Percentiles rank a stretch among this genome's conserved stretches.
These are phyloP conservation scores for Olivierus martensii DNA, from an alignment of 1,140 invertebrate species.

Conservation along the genomic window DNA sequence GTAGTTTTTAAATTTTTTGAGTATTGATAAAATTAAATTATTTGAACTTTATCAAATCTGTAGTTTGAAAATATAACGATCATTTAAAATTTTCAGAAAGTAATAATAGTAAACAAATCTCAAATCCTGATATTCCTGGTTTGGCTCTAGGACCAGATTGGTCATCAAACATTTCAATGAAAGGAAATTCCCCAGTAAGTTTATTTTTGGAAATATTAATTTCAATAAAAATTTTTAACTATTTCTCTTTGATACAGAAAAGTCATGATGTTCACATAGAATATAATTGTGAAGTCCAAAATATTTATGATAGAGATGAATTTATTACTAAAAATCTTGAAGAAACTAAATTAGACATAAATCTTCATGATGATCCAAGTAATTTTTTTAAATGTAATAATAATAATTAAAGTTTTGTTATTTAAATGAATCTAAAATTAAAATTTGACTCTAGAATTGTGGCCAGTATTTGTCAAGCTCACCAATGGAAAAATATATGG, in stretches of 20 bases:
- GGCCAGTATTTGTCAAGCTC: slow-evolving; percentile 57
- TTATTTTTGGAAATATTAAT: slow-evolving; percentile 23
- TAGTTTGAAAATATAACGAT: no score
- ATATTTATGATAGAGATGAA: slow-evolving; percentile 19
- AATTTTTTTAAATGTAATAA: slow-evolving; percentile 6
- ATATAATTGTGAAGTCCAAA: slow-evolving; percentile 54
- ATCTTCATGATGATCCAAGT: no score
- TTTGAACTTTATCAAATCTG: no score
- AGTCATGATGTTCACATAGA: slow-evolving; percentile 33
- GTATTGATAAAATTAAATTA: no score
- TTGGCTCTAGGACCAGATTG: slow-evolving; percentile 92
- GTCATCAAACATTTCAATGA: slow-evolving; percentile 55
- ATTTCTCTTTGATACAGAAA: no score
- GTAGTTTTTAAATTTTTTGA: no score
- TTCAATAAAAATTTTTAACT: no score
- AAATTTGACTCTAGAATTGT: slow-evolving; percentile 26
- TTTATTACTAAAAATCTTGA: slow-evolving; percentile 8
- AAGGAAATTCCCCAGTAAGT: slow-evolving; percentile 35
- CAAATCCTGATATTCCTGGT: slow-evolving; percentile 40
- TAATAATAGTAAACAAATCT: background rate
- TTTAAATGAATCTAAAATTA: no score
- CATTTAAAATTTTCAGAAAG: background rate
- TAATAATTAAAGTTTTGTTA: no score
- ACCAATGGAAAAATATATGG: slow-evolving; percentile 57
- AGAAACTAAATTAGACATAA: slow-evolving; percentile 15